phyloP scores from a whole-genome alignment of 2,113 vertebrate species.

The Grallaria varia region DNA sequence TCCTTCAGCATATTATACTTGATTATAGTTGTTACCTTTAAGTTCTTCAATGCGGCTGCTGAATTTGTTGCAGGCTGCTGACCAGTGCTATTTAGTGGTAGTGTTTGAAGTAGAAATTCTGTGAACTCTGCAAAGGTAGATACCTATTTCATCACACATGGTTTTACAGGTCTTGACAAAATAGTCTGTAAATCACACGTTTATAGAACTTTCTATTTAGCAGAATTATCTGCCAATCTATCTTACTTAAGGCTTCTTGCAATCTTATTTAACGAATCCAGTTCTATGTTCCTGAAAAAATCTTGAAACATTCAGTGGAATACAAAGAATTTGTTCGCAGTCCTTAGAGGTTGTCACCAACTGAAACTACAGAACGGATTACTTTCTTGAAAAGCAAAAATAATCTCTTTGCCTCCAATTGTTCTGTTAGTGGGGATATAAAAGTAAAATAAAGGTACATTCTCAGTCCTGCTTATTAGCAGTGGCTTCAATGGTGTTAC shows the following conservation, averaged over 20 bases:
- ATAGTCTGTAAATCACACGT: not conserved
- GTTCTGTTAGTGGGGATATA: not conserved
- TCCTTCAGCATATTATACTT: not conserved
- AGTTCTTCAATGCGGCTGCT: not conserved
- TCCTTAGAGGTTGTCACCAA: not conserved
- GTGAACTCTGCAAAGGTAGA: not conserved
- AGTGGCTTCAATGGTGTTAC: not conserved
- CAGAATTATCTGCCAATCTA: not conserved
- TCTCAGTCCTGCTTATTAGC: not conserved
- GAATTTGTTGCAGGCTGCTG: not conserved
- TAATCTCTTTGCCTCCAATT: not conserved
- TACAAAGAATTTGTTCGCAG: not conserved
- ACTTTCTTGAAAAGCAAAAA: not conserved
- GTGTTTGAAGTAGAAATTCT: not conserved
- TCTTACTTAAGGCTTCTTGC: not conserved
- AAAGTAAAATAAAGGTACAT: not conserved
- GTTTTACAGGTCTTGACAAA: not conserved
- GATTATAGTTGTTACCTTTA: not conserved
- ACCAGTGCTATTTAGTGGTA: not conserved
- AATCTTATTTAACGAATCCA: not conserved
- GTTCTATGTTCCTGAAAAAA: not conserved
- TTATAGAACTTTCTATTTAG: not conserved
- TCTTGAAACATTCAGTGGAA: not conserved
- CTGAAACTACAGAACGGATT: not conserved
- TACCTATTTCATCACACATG: not conserved